Evolutionary conservation across 2,113 vertebrate genomes (phyloP).

Genomic region (Corythaeola cristata): DNA sequence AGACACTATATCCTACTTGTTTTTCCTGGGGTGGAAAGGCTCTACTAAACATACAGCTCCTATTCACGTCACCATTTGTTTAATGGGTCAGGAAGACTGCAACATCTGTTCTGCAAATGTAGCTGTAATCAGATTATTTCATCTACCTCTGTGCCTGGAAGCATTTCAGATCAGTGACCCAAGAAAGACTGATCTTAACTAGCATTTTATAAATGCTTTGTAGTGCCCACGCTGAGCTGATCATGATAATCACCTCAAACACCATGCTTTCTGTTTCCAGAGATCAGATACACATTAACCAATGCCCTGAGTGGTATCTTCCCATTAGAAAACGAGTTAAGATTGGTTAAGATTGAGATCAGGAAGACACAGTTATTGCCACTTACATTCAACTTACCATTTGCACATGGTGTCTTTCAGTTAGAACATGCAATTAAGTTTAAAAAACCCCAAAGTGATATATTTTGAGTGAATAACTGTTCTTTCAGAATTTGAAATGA

Average conservation of each 20-base stretch:
- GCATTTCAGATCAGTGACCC: neutral
- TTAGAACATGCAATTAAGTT: neutral
- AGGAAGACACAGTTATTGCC: neutral
- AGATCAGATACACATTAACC: neutral
- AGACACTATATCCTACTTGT: neutral
- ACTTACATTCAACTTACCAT: neutral
- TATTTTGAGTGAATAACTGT: neutral
- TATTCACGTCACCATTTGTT: neutral
- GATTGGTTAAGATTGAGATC: neutral
- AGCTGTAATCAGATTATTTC: neutral
- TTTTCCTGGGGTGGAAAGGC: neutral
- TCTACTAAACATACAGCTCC: neutral
- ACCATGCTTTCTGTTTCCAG: neutral
- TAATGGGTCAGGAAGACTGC: neutral
- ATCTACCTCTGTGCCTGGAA: neutral
- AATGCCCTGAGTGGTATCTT: neutral
- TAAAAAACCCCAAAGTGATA: neutral
- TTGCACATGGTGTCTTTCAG: neutral
- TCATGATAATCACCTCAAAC: neutral
- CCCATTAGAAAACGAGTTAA: neutral
- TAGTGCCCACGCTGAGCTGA: neutral
- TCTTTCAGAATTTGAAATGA: neutral
- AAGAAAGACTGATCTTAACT: neutral
- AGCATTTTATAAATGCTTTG: neutral
- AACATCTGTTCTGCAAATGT: constrained; percentile 25